Evolutionary conservation across 2,113 vertebrate genomes (phyloP), one percentile per base, ranked within the genome.

Genomic region (Pteruthius melanotis): DNA sequence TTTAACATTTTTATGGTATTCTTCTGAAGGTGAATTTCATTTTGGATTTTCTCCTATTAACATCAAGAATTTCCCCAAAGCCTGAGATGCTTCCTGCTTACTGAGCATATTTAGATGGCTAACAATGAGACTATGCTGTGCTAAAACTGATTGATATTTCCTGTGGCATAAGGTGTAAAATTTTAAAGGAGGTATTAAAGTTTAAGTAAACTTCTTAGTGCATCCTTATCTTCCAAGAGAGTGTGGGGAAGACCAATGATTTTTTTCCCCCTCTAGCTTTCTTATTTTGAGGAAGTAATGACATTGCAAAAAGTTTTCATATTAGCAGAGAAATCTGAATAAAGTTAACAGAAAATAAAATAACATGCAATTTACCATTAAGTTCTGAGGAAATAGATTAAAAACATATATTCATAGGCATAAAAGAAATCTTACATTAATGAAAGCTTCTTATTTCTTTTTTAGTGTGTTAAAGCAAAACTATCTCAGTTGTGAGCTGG

Each of bases 151-250:
- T 69, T 81, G 61, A 15, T 78, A 40, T 89, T 87, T 93, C 84
- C 22, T 47, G 4, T 54, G 61, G 39, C 24, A 24, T 54, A 60
- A 59, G n/a, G 9, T 87, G 21, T 83, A 70, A 40, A 86, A 87
- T 85, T 96, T 95, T 92, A 75, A 90, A 80, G 63, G 57, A 35
- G 31, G 3, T 35, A 86, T 83, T 90, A 90, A 94, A 92, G 7
- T 90, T 95, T 88, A 92, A 47, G 7, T 74, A n/a, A 93, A 89
- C n/a, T 66, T 74, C 44, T 89, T 80, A 66, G 44, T 56, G 30
- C 44, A 60, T 70, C n/a, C 44, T 64, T 92, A 52, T 60, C 60
- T 84, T 78, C 33, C 37, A 59, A 60, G 35, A 93, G 39, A 28
- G 6, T 39, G 19, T 72, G 14, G 20, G 33, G 16, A 53, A 75